Evolutionary conservation across 2,888 invertebrate genomes (phyloP), one percentile per base, ranked within the genome.

Genomic region (Mesoligia furuncula): DNA sequence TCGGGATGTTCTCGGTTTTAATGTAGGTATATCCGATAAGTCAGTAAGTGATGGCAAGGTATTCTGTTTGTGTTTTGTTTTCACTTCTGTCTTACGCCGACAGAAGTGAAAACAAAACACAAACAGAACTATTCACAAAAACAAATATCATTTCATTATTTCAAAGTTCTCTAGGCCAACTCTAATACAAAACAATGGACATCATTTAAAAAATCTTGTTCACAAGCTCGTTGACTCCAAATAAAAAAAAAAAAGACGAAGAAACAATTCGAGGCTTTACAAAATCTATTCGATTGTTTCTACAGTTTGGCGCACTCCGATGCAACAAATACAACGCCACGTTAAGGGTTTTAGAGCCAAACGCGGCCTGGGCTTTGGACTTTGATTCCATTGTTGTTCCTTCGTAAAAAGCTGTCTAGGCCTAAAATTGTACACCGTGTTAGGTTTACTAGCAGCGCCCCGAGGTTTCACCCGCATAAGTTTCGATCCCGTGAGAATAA

Each of bases 211-310:
- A 68, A 68, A 20, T 27, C 24, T 57, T 20, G 7, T 20, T 48
- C 20, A 48, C 48, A 20, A 48, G 7, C 48, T 20, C 7, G 48
- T 48, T 48, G 57, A 66, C 7, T 20, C 0, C 6, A 27, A 45
- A 24, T 1, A 45, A 79, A 73, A 79, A 45, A 45, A 79, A 73
- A 79, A 45, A 8, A 7, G 20, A 1, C 5, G 0, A 39, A 4
- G 0, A 2, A 24, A 15, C 20, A 39, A 6, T n/a, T 6, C 1
- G 3, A 45, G 8, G 54, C 57, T n/a, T 64, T 57, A 68, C 45
- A 80, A 80, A 80, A 80, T 80, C 57, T 59, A 76, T 42, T 68
- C 48, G 31, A 68, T 79, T 80, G 79, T 82, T 82, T 42, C 27
- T n/a, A 31, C 67, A 24, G 39, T 75, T 64, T 42, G 0, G 20